Conservation (phyloP, 2,888 invertebrate genomes). For the Adelphocoris suturalis region DNA sequence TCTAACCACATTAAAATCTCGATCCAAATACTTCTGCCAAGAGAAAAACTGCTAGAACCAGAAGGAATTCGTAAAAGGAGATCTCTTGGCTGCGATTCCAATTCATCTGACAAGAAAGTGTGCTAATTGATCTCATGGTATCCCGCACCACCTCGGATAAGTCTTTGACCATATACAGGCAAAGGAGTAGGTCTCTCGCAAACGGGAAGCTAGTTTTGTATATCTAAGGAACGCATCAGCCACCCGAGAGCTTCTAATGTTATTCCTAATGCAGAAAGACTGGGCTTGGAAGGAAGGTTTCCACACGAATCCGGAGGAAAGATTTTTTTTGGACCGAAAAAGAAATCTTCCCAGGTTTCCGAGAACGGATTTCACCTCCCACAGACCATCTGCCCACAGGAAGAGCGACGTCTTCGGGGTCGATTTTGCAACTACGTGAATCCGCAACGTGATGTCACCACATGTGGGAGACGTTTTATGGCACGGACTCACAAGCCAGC, state of each 20-base stretch:
- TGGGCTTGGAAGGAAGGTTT: background rate
- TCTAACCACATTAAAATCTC: background rate
- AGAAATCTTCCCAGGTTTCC: background rate
- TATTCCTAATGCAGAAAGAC: slow-evolving; percentile 21
- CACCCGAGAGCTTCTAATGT: background rate
- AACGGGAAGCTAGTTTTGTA: slow-evolving; percentile 9
- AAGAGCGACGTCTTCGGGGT: background rate
- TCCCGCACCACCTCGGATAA: background rate
- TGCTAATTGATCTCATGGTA: background rate
- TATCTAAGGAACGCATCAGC: slow-evolving; percentile 31
- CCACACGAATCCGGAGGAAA: background rate
- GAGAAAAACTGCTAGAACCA: background rate
- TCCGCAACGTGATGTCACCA: slow-evolving; percentile 30
- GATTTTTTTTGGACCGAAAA: background rate
- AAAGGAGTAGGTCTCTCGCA: background rate
- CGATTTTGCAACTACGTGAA: background rate
- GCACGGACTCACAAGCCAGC: too few species aligned
- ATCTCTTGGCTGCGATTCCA: background rate
- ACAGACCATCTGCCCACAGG: slow-evolving; percentile 28
- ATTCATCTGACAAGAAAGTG: slow-evolving; percentile 8
- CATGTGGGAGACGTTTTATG: background rate
- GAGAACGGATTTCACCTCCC: background rate
- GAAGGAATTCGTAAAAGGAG: slow-evolving; percentile 2
- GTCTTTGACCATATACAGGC: background rate
- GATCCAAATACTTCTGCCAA: background rate